A percentile compares a stretch with the other conserved stretches of the same genome.
Conservation (phyloP, 2,797 vertebrate genomes). For the Notamacropus eugenii region DNA sequence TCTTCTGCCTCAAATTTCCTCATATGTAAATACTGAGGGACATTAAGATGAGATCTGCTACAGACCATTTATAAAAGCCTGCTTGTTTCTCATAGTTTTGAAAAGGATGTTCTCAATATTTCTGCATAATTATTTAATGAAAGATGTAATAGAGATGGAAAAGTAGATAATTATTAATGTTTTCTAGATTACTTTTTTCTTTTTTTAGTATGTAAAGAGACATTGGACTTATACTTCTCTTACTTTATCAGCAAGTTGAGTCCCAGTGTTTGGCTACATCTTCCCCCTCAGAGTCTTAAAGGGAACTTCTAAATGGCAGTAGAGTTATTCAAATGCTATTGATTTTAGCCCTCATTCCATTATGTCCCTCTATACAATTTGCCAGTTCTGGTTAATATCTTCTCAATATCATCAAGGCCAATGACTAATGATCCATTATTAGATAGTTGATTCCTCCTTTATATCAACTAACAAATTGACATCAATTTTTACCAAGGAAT, state of each 20-base stretch:
- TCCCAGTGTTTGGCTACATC: background rate
- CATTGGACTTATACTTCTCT: background rate
- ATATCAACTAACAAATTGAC: background rate
- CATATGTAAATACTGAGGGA: background rate
- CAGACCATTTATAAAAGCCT: background rate
- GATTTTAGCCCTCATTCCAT: background rate
- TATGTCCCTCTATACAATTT: background rate
- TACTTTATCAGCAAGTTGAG: background rate
- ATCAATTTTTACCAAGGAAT: background rate
- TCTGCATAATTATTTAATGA: background rate
- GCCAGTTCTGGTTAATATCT: background rate
- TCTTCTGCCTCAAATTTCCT: background rate
- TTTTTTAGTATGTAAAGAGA: background rate
- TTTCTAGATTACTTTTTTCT: background rate
- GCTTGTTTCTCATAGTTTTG: background rate
- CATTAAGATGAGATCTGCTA: background rate
- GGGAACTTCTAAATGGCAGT: background rate
- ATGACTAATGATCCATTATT: background rate
- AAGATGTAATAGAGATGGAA: background rate
- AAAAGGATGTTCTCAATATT: background rate
- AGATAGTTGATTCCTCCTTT: background rate
- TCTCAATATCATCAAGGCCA: background rate
- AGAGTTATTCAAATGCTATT: background rate
- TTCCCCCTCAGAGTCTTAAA: background rate
- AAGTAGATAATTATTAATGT: background rate